Percentiles rank a stretch among this genome's conserved stretches.
Evolutionary conservation across 1,140 invertebrate species (phyloP).

Genomic region (Atta colombica): DNA sequence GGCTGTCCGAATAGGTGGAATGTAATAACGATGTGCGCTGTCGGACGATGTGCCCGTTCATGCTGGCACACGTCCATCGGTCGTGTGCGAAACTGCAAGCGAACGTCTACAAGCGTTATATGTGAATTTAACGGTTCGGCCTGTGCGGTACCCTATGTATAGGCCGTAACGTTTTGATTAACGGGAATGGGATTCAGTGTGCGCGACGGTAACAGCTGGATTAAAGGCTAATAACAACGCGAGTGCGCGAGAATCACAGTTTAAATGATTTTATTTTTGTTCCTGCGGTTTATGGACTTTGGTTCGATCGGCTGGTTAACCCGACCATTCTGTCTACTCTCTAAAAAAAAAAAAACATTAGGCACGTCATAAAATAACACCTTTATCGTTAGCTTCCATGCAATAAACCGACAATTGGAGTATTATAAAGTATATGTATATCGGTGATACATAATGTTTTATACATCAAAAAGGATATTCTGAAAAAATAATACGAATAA

Average conservation of each 20-base stretch:
- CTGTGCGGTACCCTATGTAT: conserved; percentile 47
- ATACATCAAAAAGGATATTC: no score
- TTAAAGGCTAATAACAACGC: conserved; percentile 71
- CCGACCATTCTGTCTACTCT: not conserved
- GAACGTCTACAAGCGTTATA: conserved; percentile 47
- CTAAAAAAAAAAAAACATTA: conserved; percentile 26
- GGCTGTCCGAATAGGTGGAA: not conserved
- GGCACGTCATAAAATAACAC: conserved; percentile 53
- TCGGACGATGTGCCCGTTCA: not conserved
- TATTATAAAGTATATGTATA: not conserved
- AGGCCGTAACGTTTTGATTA: conserved; percentile 74
- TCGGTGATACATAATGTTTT: not conserved
- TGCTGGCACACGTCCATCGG: conserved; percentile 21
- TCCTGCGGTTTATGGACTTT: conserved; percentile 60
- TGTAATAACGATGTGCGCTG: conserved; percentile 43
- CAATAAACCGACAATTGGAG: conserved; percentile 36
- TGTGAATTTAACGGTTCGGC: conserved; percentile 68
- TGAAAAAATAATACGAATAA: not conserved
- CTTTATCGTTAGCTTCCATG: conserved; percentile 53
- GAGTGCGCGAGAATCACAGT: conserved; percentile 24
- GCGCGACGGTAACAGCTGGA: conserved; percentile 67
- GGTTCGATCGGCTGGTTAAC: conserved; percentile 5
- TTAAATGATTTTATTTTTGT: conserved; percentile 69
- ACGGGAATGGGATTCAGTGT: conserved; percentile 69
- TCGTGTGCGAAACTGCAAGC: conserved; percentile 32